These are phyloP conservation scores for Drosophila anomelani DNA, from an alignment of 2,888 invertebrate genomes.

Conservation along the genomic window DNA sequence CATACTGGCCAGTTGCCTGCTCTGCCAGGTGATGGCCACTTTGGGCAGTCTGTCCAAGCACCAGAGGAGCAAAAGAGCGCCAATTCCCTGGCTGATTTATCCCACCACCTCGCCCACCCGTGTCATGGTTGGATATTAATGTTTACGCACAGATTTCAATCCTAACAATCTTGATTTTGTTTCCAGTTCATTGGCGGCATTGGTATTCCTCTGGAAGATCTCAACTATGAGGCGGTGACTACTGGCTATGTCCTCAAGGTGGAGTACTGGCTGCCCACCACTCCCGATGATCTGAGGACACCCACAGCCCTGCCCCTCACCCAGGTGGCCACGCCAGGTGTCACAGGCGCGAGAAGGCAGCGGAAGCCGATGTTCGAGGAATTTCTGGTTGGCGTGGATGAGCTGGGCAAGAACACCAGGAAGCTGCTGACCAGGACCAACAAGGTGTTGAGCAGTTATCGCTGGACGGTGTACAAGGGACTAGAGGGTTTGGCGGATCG, in stretches of 20 bases:
- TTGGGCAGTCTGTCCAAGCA: conserved; percentile 63
- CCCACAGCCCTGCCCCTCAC: conserved; percentile 60
- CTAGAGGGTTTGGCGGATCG: conserved; percentile 84
- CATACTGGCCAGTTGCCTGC: conserved; percentile 25
- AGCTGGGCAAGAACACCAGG: conserved; percentile 63
- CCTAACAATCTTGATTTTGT: no score
- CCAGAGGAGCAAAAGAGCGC: conserved; percentile 58
- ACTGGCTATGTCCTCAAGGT: conserved; percentile 83
- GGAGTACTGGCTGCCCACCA: conserved; percentile 81
- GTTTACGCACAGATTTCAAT: accelerated
- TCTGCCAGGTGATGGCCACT: conserved; percentile 17
- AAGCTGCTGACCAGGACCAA: conserved; percentile 62
- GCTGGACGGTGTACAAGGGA: conserved; percentile 81
- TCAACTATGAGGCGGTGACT: conserved; percentile 81
- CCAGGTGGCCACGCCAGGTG: conserved; percentile 63
- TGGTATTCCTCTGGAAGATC: conserved; percentile 82
- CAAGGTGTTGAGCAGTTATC: conserved; percentile 73
- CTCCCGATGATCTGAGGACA: conserved; percentile 67
- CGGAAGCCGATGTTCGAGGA: conserved; percentile 70
- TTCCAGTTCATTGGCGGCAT: conserved; percentile 82
- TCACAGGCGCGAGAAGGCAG: conserved; percentile 51
- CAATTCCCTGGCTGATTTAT: conserved; percentile 76
- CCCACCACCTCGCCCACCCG: conserved; percentile 83
- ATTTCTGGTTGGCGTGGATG: conserved; percentile 64
- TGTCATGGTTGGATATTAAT: conserved; percentile 68